phyloP scores from a whole-genome alignment of 2,113 vertebrate genomes.

The Gymnorhina tibicen region DNA sequence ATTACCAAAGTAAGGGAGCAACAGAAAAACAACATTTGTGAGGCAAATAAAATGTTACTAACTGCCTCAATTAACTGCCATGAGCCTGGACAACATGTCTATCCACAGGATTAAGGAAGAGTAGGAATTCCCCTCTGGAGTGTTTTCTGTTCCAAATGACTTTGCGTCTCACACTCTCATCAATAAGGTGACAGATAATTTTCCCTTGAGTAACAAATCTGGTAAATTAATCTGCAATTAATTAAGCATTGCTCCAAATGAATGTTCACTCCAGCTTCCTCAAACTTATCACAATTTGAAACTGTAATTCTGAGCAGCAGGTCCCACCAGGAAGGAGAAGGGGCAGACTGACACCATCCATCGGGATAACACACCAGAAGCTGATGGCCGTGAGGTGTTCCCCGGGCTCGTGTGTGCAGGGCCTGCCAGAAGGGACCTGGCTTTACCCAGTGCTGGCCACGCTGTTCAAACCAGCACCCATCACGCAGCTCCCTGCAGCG shows the following conservation, averaged over 20 bases:
- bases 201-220: neutral
- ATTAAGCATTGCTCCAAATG: neutral
- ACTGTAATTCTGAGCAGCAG: neutral
- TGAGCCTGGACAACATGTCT: neutral
- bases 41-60: neutral
- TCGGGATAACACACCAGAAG: rapidly evolving
- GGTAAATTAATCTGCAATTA: neutral
- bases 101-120: neutral
- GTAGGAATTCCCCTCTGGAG: neutral
- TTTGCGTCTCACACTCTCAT: neutral
- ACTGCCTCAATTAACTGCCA: neutral
- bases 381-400: neutral
- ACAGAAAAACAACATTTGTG: neutral
- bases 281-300: neutral
- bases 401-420: neutral
- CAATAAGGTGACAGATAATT: neutral
- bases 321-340: neutral
- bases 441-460: neutral
- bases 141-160: neutral
- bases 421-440: neutral
- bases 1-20: neutral
- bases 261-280: neutral
- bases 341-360: neutral
- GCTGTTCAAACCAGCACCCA: too few species aligned
- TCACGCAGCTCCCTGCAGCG: rapidly evolving